Percentiles rank a stretch among this genome's conserved stretches.
phyloP scores from a whole-genome alignment of 2,113 vertebrate genomes.

The Anoura caudifer region DNA sequence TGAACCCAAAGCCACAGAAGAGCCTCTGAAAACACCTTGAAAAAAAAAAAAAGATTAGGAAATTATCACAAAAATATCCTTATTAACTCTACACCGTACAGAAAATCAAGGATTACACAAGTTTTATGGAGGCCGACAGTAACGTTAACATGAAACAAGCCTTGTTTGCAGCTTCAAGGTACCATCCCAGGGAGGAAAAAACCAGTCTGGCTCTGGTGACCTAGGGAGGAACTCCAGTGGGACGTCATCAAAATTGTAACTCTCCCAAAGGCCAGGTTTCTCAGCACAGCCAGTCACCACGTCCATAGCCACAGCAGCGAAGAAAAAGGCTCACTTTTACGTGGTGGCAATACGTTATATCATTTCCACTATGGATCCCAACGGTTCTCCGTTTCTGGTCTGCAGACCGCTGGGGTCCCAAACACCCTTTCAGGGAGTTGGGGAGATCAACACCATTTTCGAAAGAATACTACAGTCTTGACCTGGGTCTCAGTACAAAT shows the following conservation, averaged over 20 bases:
- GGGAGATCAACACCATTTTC: background rate
- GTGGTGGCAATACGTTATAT: rapidly evolving
- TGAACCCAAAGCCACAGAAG: background rate
- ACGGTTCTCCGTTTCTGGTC: background rate
- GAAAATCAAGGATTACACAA: background rate
- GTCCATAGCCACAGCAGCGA: background rate
- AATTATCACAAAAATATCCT: background rate
- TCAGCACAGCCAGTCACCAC: background rate
- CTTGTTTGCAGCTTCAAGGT: background rate
- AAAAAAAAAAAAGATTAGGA: background rate
- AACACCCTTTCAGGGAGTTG: background rate
- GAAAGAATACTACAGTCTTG: background rate
- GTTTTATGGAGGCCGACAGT: background rate
- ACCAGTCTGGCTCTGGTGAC: background rate
- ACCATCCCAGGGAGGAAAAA: background rate
- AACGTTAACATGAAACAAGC: background rate
- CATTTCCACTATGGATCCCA: too few relatives aligned
- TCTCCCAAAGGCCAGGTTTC: background rate
- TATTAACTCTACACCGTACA: background rate
- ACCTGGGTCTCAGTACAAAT: background rate
- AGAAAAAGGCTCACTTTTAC: background rate
- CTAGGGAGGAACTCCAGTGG: background rate
- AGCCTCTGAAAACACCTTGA: background rate
- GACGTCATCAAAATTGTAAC: background rate
- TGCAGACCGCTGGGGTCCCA: background rate